phyloP scores from a whole-genome alignment of 2,797 vertebrate species.

The Microhierax caerulescens region DNA sequence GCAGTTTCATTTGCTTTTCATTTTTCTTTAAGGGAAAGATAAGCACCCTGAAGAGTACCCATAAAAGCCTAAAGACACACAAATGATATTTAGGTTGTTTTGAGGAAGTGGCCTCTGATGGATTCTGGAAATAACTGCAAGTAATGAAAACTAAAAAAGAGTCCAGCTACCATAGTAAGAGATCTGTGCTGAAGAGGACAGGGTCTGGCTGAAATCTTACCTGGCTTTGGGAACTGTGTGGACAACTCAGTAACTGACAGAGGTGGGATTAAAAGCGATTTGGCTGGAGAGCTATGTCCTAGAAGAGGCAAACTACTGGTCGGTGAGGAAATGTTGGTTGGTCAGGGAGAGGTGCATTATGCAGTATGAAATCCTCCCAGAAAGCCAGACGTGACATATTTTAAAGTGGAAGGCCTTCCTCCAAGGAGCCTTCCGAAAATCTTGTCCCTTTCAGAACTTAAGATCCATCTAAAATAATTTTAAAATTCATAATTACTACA shows the following conservation, averaged over 20 bases:
- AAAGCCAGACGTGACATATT: neutral
- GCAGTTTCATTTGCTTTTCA: neutral
- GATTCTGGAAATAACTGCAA: neutral
- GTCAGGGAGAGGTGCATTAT: neutral
- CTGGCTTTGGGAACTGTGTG: neutral
- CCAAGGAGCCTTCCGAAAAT: neutral
- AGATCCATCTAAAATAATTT: neutral
- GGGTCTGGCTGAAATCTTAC: neutral
- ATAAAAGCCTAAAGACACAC: neutral
- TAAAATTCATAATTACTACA: neutral
- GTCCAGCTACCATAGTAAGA: neutral
- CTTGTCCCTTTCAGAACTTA: neutral
- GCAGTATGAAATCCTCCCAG: neutral
- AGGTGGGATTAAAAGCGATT: neutral
- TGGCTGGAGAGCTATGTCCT: neutral
- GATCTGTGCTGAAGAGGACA: neutral
- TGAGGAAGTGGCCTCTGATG: neutral
- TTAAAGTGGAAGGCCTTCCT: neutral
- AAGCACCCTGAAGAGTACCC: neutral
- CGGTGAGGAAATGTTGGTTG: fast-evolving
- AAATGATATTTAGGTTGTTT: neutral
- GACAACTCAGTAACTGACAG: neutral
- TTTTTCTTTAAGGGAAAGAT: neutral
- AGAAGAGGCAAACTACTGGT: neutral
- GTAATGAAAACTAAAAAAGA: neutral